phyloP scores from a whole-genome alignment of 2,888 invertebrate species.

The Phalangium opilio region DNA sequence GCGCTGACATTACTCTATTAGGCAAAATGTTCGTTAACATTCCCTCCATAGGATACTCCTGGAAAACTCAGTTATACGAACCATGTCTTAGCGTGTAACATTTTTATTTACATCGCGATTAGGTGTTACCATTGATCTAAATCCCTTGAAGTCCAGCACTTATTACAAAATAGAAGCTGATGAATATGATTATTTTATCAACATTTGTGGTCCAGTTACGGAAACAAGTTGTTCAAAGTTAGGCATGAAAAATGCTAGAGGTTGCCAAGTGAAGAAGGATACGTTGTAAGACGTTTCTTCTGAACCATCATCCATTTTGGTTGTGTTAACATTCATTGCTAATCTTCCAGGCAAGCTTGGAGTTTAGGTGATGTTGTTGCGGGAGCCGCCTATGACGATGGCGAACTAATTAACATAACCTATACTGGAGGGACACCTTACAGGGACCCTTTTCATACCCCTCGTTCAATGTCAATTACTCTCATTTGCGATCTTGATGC shows the following conservation, averaged over 20 bases:
- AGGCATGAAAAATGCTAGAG: conserved; percentile 20
- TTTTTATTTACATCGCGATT: background rate
- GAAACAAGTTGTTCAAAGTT: conserved; percentile 8
- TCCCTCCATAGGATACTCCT: too few relatives aligned
- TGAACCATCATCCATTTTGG: background rate
- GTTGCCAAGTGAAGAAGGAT: conserved; percentile 25
- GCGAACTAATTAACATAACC: conserved; percentile 27
- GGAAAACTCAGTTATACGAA: too few relatives aligned
- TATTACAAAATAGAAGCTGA: conserved; percentile 8
- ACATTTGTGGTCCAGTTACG: conserved; percentile 13
- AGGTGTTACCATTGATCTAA: conserved; percentile 21
- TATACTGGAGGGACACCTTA: conserved; percentile 27
- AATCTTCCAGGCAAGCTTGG: conserved; percentile 7
- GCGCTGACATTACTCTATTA: too few relatives aligned
- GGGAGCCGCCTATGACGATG: conserved; percentile 27
- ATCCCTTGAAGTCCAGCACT: conserved; percentile 5
- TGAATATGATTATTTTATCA: conserved; percentile 9
- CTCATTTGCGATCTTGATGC: conserved; percentile 28
- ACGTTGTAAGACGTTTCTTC: conserved; percentile 1
- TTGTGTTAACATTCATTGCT: background rate
- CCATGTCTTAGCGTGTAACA: background rate
- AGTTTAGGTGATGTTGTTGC: conserved; percentile 23
- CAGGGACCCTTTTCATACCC: conserved; percentile 20
- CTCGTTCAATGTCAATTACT: conserved; percentile 26
- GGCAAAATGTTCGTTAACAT: too few relatives aligned